Base-by-base conservation (phyloP, 2,113 vertebrate species). In the Corapipo altera region DNA sequence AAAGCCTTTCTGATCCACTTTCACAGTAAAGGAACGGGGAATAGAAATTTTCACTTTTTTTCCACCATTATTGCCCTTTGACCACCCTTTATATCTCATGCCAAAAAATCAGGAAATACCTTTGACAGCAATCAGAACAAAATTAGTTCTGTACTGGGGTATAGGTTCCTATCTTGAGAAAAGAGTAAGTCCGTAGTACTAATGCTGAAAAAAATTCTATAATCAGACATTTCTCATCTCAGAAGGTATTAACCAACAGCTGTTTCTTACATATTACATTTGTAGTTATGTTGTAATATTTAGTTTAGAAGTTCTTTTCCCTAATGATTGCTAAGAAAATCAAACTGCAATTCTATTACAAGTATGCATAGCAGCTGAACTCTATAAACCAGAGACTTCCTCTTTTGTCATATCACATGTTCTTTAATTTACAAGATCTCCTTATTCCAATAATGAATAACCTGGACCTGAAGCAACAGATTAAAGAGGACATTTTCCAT, bases 121-220 rank as follows among this genome's bases (percentile, higher is more conserved):
- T 94, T 84, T 96, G 67, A 94, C 46, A 84, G 35, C 28, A 92
- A 81, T 89, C 14, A 59, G 30, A 88, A 61, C 27, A 91, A 82
- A 94, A 92, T 65, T 66, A 80, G 24, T 64, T 44, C 3, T 49
- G 48, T 59, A 55, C 4, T 67, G 48, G 51, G 20, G 65, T 59
- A 84, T 5, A 54, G 26, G 65, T 39, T 66, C 17, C 21, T 85
- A 12, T 48, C 22, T 72, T 65, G 76, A 39, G 58, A 76, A 88
- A 96, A 82, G 15, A 80, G 24, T 41, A 90, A 55, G 12, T 59
- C 55, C 48, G 33, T 77, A 74, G 69, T 30, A 78, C n/a, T 86
- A 76, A 76, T 28, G 46, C 5, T 85, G 49, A 43, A 69, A 67
- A 61, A 24, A 72, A 73, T 52, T 84, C 23, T 79, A 28, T 27